These are phyloP conservation scores for Drosophila rubida DNA, from an alignment of 2,888 invertebrate species.

Conservation along the genomic window DNA sequence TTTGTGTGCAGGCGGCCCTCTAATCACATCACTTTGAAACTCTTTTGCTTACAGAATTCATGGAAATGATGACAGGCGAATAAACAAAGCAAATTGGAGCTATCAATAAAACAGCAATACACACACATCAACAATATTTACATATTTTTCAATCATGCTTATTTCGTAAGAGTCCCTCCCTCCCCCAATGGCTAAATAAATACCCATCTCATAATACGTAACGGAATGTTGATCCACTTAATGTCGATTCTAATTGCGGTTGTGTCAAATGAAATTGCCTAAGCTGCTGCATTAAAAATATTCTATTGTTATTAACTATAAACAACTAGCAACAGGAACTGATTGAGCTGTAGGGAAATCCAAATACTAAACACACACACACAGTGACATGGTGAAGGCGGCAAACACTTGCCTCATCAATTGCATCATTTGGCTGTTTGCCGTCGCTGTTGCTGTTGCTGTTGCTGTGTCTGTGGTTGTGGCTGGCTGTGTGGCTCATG, in stretches of 20 bases:
- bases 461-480: background rate
- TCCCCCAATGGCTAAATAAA: conserved; percentile 7
- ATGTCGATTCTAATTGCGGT: background rate
- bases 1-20: background rate
- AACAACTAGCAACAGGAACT: conserved; percentile 58
- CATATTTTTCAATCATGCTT: conserved; percentile 20
- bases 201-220: background rate
- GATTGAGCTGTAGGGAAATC: conserved; percentile 57
- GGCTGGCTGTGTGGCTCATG: background rate
- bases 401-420: conserved; percentile 35
- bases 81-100: conserved; percentile 84
- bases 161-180: conserved; percentile 5
- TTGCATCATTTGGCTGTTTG: conserved; percentile 16
- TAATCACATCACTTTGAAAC: conserved; percentile 63
- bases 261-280: conserved; percentile 1
- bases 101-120: conserved; percentile 6
- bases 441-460: background rate
- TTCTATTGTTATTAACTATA: conserved; percentile 2
- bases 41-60: conserved; percentile 90
- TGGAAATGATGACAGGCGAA: conserved; percentile 98
- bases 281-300: background rate
- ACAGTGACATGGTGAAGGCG: background rate
- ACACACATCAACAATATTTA: conserved; percentile 13
- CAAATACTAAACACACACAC: conserved; percentile 26
- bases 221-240: conserved; percentile 8